Evolutionary conservation across 2,888 invertebrate genomes (phyloP).

Genomic region (Chirona hameri): DNA sequence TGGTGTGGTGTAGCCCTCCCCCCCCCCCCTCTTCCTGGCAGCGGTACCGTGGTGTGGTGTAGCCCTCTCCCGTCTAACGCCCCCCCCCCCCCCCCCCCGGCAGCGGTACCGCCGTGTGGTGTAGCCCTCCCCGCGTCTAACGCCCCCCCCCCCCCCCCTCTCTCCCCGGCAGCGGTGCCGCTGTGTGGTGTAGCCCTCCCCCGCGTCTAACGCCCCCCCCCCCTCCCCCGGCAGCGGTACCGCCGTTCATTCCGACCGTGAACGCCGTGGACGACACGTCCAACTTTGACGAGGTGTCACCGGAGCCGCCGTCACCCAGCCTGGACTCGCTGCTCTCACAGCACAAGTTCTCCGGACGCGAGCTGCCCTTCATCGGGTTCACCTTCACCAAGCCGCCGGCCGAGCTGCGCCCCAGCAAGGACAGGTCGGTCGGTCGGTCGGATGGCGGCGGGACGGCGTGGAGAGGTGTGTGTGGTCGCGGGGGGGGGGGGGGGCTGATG

Average conservation of each 20-base stretch:
- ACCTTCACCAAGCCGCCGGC: constrained; percentile 46
- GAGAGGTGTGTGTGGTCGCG: no score
- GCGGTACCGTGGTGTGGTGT: no score
- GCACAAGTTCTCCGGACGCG: constrained; percentile 64
- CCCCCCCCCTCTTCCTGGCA: no score
- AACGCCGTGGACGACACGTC: constrained; percentile 71
- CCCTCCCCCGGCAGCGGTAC: constrained; percentile 47
- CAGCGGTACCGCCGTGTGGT: no score
- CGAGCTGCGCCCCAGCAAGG: not conserved
- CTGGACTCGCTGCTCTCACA: constrained; percentile 44
- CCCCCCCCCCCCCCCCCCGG: no score
- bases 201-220: not conserved
- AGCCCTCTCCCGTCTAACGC: no score
- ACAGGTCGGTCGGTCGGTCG: not conserved
- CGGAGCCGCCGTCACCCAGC: constrained; percentile 54
- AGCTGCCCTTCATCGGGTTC: constrained; percentile 75
- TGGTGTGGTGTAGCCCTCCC: no score
- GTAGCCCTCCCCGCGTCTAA: no score
- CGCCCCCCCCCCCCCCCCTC: no score
- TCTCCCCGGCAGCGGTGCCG: constrained; percentile 30
- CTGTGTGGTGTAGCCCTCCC: not conserved
- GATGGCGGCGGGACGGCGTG: no score
- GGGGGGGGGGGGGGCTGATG: no score
- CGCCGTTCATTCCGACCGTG: constrained; percentile 75
- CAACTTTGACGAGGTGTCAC: constrained; percentile 59